Evolutionary conservation across 2,113 vertebrate species (phyloP).

Genomic region (Cygnus buccinator): DNA sequence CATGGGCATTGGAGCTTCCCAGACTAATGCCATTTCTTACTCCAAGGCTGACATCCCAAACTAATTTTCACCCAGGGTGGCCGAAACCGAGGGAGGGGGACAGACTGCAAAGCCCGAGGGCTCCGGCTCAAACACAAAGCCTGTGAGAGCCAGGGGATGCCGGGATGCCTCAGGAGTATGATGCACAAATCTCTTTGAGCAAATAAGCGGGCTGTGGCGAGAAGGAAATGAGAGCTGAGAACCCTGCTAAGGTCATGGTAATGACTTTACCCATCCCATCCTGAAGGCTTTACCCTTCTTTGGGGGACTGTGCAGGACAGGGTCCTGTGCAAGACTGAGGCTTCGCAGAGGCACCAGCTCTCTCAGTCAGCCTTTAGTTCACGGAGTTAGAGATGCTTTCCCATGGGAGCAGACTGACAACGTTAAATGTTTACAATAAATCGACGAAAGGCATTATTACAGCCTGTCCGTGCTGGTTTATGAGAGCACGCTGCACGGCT

Average conservation of each 20-base stretch:
- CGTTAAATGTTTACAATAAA: not conserved
- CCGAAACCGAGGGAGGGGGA: not conserved
- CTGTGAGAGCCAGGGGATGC: not conserved
- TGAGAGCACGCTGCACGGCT: not conserved
- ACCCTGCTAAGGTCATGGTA: not conserved
- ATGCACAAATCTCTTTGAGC: not conserved
- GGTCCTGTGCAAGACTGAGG: not conserved
- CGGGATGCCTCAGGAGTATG: not conserved
- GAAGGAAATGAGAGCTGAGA: not conserved
- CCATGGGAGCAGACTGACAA: not conserved
- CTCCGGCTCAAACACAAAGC: not conserved
- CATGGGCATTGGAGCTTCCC: not conserved
- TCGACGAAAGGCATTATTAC: fast-evolving
- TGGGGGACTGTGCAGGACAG: not conserved
- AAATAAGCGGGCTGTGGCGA: not conserved
- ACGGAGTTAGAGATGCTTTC: fast-evolving
- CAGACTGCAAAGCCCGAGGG: not conserved
- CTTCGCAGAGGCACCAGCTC: not conserved
- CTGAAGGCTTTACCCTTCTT: not conserved
- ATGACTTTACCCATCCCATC: not conserved
- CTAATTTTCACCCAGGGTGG: not conserved
- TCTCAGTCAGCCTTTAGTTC: not conserved
- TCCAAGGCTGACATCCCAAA: not conserved
- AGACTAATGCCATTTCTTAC: not conserved
- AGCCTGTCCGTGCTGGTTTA: not conserved